Evolutionary conservation across 2,113 vertebrate species (phyloP).

Genomic region (Nycticryphes semicollaris): DNA sequence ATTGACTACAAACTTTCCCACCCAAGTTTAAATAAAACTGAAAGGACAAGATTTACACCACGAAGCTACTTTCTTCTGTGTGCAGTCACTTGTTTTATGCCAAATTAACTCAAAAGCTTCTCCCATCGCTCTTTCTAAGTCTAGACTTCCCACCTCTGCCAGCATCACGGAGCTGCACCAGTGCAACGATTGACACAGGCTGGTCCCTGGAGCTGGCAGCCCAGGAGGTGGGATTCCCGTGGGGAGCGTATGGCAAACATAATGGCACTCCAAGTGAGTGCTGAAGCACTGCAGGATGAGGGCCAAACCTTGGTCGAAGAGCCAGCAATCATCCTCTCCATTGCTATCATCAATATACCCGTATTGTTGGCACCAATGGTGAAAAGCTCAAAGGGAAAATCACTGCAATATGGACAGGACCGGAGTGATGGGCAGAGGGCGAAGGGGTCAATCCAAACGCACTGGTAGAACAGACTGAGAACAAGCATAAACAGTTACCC

Average conservation of each 20-base stretch:
- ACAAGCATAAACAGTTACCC: slow-evolving; percentile 78
- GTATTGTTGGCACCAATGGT: background rate
- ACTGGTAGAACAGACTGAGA: background rate
- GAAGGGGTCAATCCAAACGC: background rate
- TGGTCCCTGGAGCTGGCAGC: background rate
- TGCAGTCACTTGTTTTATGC: background rate
- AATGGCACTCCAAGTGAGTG: background rate
- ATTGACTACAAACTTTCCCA: background rate
- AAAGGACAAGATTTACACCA: background rate
- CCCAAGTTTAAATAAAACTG: background rate
- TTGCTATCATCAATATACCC: background rate
- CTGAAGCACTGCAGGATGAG: background rate
- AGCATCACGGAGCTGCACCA: background rate
- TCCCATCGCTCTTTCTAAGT: background rate
- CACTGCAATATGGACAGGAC: background rate
- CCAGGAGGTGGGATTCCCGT: background rate
- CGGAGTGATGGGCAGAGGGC: background rate
- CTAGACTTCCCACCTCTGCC: background rate
- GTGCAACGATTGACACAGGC: background rate
- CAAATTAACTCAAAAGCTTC: background rate
- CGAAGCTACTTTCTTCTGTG: background rate
- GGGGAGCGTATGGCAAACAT: background rate
- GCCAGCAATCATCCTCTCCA: background rate
- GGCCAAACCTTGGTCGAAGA: background rate
- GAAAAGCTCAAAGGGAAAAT: background rate